These are phyloP conservation scores for Nymphalis urticae DNA, from an alignment of 2,888 invertebrate genomes.

Conservation along the genomic window DNA sequence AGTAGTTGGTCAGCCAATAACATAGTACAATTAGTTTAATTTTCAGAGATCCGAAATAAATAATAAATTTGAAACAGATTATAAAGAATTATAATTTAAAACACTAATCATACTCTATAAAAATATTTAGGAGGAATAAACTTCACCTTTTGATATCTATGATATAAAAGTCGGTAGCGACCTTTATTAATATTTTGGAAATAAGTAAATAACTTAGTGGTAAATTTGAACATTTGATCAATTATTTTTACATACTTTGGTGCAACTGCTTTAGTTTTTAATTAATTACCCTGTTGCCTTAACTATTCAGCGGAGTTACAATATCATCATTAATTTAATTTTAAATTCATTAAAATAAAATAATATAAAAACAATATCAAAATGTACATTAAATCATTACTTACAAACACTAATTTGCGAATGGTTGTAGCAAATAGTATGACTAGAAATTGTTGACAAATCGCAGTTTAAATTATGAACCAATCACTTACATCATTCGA, in stretches of 20 bases:
- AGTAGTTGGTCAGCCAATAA: background rate
- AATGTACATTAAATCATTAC: constrained; percentile 37
- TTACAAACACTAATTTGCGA: constrained; percentile 49
- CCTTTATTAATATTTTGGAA: background rate
- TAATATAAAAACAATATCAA: constrained; percentile 20
- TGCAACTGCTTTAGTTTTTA: constrained; percentile 20
- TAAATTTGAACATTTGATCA: background rate
- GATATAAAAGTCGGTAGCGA: background rate
- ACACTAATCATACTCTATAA: background rate
- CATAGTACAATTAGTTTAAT: background rate
- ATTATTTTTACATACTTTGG: constrained; percentile 14
- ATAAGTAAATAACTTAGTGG: background rate
- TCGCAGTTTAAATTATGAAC: constrained; percentile 19
- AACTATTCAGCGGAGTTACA: constrained; percentile 10
- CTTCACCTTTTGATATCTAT: background rate
- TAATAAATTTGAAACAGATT: background rate
- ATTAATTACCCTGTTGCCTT: constrained; percentile 41
- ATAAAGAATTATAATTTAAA: background rate
- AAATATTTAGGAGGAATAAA: constrained; percentile 20
- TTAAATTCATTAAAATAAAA: constrained; percentile 13
- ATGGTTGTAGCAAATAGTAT: constrained; percentile 62
- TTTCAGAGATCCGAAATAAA: background rate
- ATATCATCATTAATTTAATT: constrained; percentile 3
- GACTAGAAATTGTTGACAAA: constrained; percentile 63
- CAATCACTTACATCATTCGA: background rate